Conservation (phyloP, 2,113 vertebrate species). For the human (Homo sapiens) region GRCh38 chrX:77536501-77537000, state of each 20-base stretch:
- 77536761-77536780: constrained; percentile 19
- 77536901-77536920: neutral
- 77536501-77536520: neutral
- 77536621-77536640: constrained; percentile 2
- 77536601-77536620: neutral
- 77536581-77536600: neutral
- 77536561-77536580: neutral
- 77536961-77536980: neutral
- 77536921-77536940: neutral
- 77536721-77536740: neutral
- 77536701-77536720: neutral
- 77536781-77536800: constrained; percentile 15
- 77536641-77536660: neutral
- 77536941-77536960: neutral
- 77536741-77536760: neutral
- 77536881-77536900: neutral
- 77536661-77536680: neutral
- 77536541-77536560: neutral
- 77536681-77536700: neutral
- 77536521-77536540: neutral
- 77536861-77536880: neutral
- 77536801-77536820: constrained; percentile 29
- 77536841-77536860: neutral
- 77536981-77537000: neutral
- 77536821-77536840: neutral